A percentile compares a stretch with the other conserved stretches of the same genome.
phyloP scores from a whole-genome alignment of 2,888 invertebrate genomes.

The Pharmacophagus antenor region DNA sequence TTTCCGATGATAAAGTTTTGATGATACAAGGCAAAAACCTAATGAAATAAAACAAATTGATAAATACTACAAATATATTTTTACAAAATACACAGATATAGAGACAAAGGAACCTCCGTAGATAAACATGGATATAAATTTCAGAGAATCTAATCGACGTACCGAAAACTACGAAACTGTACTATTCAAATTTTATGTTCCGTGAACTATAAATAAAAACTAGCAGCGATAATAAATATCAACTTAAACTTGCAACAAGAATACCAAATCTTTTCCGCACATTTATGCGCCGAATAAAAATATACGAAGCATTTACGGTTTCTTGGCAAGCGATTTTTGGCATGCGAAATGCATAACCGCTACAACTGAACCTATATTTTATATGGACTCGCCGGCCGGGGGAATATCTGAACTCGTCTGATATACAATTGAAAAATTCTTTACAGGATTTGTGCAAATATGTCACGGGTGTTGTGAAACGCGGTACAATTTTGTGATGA shows the following conservation, averaged over 20 bases:
- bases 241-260: conserved; percentile 19
- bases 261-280: conserved; percentile 29
- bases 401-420: conserved; percentile 40
- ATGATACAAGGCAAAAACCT: too few species aligned
- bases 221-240: conserved; percentile 20
- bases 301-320: conserved; percentile 28
- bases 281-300: conserved; percentile 31
- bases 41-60: too few species aligned
- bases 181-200: conserved; percentile 17
- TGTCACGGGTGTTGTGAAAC: conserved; percentile 41
- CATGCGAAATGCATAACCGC: conserved; percentile 37
- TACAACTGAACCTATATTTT: conserved; percentile 42
- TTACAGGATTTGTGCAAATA: conserved; percentile 35
- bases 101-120: background rate
- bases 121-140: background rate
- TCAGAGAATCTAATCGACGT: background rate
- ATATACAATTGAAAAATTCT: conserved; percentile 42
- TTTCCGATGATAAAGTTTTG: too few species aligned
- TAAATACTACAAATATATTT: too few species aligned
- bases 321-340: conserved; percentile 42
- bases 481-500: conserved; percentile 27
- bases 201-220: conserved; percentile 30
- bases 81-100: too few species aligned
- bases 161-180: background rate
- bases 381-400: conserved; percentile 33